These are phyloP conservation scores for Spilogale gracilis DNA, from an alignment of 2,113 vertebrate species.

Conservation along the genomic window DNA sequence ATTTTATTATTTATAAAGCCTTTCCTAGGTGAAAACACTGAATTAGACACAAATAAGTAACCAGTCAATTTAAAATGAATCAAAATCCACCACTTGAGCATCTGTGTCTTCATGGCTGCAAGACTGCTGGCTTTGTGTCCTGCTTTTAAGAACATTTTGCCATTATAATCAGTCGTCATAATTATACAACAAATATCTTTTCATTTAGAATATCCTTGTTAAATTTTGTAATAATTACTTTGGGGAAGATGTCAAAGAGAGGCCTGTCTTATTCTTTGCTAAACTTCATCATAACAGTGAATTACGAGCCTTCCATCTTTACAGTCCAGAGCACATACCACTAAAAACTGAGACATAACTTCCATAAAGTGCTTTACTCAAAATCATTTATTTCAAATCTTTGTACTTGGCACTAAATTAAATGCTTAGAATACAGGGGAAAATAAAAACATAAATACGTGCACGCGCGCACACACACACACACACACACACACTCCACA, in stretches of 20 bases:
- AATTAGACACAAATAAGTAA: background rate
- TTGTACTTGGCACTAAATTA: background rate
- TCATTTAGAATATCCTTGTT: background rate
- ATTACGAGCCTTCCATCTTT: background rate
- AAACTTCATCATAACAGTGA: background rate
- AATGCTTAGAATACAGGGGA: background rate
- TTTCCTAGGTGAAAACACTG: background rate
- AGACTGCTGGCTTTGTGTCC: background rate
- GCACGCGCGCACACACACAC: too few relatives aligned
- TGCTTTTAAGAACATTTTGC: conserved; percentile 35
- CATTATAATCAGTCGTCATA: conserved; percentile 45
- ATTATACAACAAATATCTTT: background rate
- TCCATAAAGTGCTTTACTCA: background rate
- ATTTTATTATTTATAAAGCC: background rate
- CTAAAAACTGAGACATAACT: background rate
- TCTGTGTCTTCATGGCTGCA: background rate
- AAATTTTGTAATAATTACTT: background rate
- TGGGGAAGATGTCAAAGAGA: background rate
- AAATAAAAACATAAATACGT: background rate
- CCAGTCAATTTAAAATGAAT: conserved; percentile 16
- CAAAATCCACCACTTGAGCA: background rate
- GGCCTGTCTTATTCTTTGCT: background rate
- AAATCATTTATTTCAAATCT: background rate
- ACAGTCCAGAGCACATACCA: background rate
- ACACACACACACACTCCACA: background rate